These are phyloP conservation scores for Nymphalis io DNA, from an alignment of 1,140 invertebrate genomes.

Conservation along the genomic window DNA sequence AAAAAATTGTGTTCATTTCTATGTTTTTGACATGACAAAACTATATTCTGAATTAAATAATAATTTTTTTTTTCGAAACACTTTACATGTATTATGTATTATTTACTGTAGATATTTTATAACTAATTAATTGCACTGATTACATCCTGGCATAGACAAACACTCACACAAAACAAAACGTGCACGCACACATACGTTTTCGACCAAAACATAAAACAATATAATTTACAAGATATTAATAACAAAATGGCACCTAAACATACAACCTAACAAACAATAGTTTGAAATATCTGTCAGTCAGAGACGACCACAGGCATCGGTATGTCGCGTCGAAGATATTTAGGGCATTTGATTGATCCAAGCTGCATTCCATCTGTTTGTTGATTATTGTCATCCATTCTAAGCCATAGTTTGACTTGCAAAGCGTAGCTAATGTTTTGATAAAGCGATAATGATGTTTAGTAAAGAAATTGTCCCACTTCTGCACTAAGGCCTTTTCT, in stretches of 20 bases:
- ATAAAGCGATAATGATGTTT: background rate
- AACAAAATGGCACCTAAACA: conserved; percentile 17
- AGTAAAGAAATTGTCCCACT: no score
- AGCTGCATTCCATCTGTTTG: conserved; percentile 22
- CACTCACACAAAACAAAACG: background rate
- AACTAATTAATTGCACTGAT: no score
- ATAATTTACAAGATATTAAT: background rate
- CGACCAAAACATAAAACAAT: background rate
- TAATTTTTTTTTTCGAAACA: no score
- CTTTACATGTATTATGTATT: no score
- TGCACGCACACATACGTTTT: no score
- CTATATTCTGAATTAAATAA: no score
- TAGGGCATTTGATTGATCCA: conserved; percentile 28
- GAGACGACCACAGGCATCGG: conserved; percentile 26
- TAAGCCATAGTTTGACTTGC: background rate
- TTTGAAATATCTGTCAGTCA: conserved; percentile 26
- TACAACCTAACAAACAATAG: no score
- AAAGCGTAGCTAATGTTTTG: background rate
- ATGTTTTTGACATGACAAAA: no score
- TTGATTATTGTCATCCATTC: conserved; percentile 7
- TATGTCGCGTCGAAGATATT: conserved; percentile 32
- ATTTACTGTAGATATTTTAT: no score
- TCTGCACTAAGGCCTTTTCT: no score
- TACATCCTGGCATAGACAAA: no score
- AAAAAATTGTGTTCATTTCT: no score